These are phyloP conservation scores for Paradoxurus hermaphroditus DNA, from an alignment of 2,113 vertebrate genomes.

Conservation along the genomic window DNA sequence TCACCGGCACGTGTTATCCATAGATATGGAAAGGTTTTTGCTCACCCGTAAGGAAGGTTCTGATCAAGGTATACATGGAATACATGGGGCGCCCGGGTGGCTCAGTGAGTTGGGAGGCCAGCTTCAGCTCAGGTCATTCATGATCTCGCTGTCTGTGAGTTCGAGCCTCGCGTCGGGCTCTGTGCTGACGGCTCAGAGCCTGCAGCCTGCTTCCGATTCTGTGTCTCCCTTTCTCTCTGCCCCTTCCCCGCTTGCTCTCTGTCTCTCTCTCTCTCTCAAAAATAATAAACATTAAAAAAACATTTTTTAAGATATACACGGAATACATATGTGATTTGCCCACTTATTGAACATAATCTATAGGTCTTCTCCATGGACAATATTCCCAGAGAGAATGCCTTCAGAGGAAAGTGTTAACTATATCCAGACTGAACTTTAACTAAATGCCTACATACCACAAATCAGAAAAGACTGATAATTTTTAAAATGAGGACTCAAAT, in stretches of 20 bases:
- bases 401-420: conserved; percentile 5
- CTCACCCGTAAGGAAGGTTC: neutral
- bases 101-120: too few relatives aligned
- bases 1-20: neutral
- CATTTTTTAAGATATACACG: neutral
- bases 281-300: too few relatives aligned
- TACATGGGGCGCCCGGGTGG: too few relatives aligned
- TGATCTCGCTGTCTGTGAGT: too few relatives aligned
- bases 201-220: too few relatives aligned
- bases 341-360: neutral
- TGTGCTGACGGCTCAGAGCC: too few relatives aligned
- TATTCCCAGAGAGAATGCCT: conserved; percentile 37
- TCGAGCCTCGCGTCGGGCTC: too few relatives aligned
- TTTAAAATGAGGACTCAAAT: neutral
- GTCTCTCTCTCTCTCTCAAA: too few relatives aligned
- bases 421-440: neutral
- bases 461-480: conserved; percentile 6
- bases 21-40: neutral
- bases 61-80: neutral
- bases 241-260: too few relatives aligned
- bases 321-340: neutral
- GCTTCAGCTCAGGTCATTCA: too few relatives aligned
- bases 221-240: too few relatives aligned
- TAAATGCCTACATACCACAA: neutral
- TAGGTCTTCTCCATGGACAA: neutral